Percentiles rank a stretch among this genome's conserved stretches.
These are phyloP conservation scores for Clytia hemisphaerica DNA, from an alignment of 30 jellyfish, hydroid and myxozoan genomes.

Conservation along the genomic window DNA sequence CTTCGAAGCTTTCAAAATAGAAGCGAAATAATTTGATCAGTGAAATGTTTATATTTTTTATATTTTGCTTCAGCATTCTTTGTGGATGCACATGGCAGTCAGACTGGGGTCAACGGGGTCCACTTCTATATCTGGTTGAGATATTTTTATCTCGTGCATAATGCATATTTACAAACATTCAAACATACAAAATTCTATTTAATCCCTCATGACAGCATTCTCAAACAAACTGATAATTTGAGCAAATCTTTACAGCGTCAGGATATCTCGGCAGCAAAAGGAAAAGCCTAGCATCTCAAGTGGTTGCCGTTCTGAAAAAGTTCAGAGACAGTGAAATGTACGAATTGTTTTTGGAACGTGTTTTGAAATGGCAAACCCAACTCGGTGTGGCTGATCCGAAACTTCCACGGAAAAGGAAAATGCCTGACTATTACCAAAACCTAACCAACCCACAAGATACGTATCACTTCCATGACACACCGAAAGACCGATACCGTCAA, in stretches of 20 bases:
- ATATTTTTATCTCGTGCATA: no score
- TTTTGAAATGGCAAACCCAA: constrained; percentile 36
- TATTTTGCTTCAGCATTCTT: no score
- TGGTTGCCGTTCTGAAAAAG: constrained; percentile 6
- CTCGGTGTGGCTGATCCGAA: constrained; percentile 58
- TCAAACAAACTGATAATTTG: constrained; percentile 18
- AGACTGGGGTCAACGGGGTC: no score
- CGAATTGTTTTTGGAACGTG: constrained; percentile 52
- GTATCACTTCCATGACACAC: constrained; percentile 53
- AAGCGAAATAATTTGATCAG: no score
- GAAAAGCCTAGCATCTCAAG: constrained; percentile 32
- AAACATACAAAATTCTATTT: no score
- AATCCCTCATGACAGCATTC: not conserved
- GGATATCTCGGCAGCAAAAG: constrained; percentile 52
- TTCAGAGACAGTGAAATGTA: constrained; percentile 21
- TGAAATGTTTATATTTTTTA: no score
- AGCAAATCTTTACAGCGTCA: constrained; percentile 36
- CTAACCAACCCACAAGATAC: constrained; percentile 31
- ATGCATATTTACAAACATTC: no score
- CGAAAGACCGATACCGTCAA: constrained; percentile 35
- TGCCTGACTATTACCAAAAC: constrained; percentile 18
- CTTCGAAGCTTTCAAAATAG: no score
- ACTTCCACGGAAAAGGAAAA: constrained; percentile 65
- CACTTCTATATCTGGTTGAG: no score
- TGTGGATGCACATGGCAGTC: no score